phyloP scores from a whole-genome alignment of 2,113 vertebrate species.

The Puntigrus tetrazona region DNA sequence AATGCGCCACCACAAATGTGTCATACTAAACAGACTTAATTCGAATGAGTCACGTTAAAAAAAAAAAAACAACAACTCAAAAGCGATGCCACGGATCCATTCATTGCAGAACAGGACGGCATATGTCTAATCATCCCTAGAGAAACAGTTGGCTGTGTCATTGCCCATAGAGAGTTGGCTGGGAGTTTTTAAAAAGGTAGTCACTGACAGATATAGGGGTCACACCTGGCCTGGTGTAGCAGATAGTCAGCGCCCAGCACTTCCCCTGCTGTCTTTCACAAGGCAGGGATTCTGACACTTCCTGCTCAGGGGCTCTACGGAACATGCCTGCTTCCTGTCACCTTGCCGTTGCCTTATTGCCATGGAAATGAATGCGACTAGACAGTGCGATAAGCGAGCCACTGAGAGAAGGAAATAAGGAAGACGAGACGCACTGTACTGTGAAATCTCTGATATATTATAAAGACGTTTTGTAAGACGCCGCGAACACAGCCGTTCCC shows the following conservation, averaged over 20 bases:
- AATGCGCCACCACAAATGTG: conserved; percentile 12
- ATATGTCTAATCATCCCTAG: conserved; percentile 44
- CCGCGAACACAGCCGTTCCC: neutral
- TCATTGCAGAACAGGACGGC: conserved; percentile 45
- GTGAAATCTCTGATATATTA: conserved; percentile 42
- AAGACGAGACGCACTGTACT: conserved; percentile 2
- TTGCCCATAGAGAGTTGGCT: conserved; percentile 33
- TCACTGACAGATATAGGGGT: conserved; percentile 58
- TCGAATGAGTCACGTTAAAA: conserved; percentile 31
- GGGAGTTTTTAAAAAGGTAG: conserved; percentile 51
- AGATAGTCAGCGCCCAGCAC: conserved; percentile 44
- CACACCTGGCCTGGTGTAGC: conserved; percentile 50
- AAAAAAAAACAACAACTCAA: neutral
- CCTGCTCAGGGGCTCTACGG: conserved; percentile 45
- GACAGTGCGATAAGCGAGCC: conserved; percentile 29
- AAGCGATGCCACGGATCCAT: neutral
- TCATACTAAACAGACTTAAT: conserved; percentile 16
- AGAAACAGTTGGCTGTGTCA: conserved; percentile 38
- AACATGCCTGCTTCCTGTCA: conserved; percentile 61
- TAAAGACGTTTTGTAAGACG: conserved; percentile 55
- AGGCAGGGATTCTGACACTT: conserved; percentile 38
- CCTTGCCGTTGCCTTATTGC: conserved; percentile 35
- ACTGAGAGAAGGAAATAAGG: neutral
- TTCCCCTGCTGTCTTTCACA: conserved; percentile 53
- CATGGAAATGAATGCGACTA: conserved; percentile 37